These are phyloP conservation scores for Sinelater perroti DNA, from an alignment of 2,888 invertebrate species.

Conservation along the genomic window DNA sequence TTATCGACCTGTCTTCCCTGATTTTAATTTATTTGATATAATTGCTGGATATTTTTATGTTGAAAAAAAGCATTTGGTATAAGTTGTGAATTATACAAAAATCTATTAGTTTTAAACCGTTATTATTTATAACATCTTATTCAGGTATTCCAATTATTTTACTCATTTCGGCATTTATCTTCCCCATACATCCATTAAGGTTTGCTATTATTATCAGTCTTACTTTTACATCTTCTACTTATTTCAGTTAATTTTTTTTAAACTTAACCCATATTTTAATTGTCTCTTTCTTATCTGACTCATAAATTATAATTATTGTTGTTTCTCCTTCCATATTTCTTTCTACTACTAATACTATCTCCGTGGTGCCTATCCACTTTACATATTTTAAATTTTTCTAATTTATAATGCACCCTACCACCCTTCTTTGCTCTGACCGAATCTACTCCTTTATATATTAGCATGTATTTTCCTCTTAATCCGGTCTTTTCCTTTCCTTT, in stretches of 20 bases:
- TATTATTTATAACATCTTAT: background rate
- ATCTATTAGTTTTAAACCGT: background rate
- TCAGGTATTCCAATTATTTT: background rate
- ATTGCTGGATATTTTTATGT: background rate
- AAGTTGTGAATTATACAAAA: background rate
- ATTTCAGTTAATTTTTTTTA: conserved; percentile 1
- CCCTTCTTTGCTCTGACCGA: no score
- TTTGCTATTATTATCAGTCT: background rate
- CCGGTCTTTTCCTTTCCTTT: no score
- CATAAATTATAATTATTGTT: no score
- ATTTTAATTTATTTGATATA: background rate
- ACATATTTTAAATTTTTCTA: no score
- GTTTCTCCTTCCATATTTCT: no score
- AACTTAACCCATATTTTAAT: background rate
- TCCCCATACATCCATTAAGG: background rate
- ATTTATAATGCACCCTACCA: no score
- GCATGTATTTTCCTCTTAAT: no score
- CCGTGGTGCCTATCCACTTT: no score
- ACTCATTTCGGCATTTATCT: background rate
- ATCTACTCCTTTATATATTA: no score
- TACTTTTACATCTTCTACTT: background rate
- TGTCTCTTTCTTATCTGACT: background rate
- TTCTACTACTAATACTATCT: no score
- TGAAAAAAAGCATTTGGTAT: background rate
- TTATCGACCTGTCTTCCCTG: background rate